These are phyloP conservation scores for Brachypterus glaber DNA, from an alignment of 2,888 invertebrate genomes.

Conservation along the genomic window DNA sequence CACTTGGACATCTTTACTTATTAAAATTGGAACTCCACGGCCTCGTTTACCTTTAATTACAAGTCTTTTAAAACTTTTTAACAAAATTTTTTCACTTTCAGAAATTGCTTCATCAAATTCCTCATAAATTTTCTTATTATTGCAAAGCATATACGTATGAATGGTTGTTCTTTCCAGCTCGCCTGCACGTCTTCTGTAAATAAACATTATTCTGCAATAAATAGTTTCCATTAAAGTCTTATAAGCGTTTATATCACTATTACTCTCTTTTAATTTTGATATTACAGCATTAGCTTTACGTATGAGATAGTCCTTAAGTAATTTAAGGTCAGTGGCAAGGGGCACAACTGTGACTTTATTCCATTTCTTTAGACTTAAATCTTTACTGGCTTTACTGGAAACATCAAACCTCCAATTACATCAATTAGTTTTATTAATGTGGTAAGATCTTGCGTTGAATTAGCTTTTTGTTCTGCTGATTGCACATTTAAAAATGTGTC, in stretches of 20 bases:
- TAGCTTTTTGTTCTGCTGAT: conserved; percentile 13
- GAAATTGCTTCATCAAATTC: conserved; percentile 8
- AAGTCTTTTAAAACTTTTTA: conserved; percentile 20
- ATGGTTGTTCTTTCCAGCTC: conserved; percentile 17
- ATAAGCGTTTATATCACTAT: neutral
- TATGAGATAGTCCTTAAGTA: conserved; percentile 14
- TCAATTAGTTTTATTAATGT: conserved; percentile 7
- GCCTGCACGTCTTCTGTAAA: conserved; percentile 19
- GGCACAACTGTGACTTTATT: conserved; percentile 15
- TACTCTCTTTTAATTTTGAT: conserved; percentile 3
- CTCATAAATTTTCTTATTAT: conserved; percentile 5
- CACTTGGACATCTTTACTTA: conserved; percentile 17
- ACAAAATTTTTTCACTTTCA: conserved; percentile 17
- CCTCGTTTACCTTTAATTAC: conserved; percentile 20
- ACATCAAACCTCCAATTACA: conserved; percentile 14
- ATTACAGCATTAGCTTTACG: conserved; percentile 9
- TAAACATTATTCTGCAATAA: conserved; percentile 10
- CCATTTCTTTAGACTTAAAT: conserved; percentile 12
- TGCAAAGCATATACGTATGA: conserved; percentile 5
- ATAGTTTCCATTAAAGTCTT: neutral
- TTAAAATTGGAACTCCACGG: conserved; percentile 18
- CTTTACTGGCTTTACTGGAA: conserved; percentile 13
- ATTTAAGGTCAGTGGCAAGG: conserved; percentile 12
- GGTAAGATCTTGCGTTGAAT: too few species aligned
- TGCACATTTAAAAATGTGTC: conserved; percentile 4